phyloP scores from a whole-genome alignment of 2,113 vertebrate species.

The Aldabrachelys gigantea region DNA sequence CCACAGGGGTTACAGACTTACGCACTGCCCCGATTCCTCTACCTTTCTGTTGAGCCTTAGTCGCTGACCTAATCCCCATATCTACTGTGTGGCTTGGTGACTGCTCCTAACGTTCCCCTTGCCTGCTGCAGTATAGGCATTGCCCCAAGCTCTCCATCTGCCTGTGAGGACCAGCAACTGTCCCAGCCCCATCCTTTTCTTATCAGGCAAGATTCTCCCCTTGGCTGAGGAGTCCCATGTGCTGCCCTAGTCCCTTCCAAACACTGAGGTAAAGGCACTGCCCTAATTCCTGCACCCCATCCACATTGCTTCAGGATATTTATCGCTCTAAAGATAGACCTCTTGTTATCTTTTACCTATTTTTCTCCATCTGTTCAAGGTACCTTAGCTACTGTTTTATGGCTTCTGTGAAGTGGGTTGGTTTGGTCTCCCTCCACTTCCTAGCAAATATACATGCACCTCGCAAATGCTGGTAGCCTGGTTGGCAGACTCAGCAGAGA shows the following conservation, averaged over 20 bases:
- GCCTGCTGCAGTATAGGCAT: not conserved
- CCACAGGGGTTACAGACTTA: not conserved
- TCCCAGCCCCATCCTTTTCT: not conserved
- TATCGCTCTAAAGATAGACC: not conserved
- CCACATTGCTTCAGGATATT: not conserved
- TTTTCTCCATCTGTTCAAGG: not conserved
- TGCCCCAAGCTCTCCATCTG: not conserved
- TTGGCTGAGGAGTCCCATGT: not conserved
- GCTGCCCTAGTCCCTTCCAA: not conserved
- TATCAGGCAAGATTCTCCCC: not conserved
- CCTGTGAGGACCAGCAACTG: not conserved
- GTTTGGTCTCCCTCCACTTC: slow-evolving; percentile 10
- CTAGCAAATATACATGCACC: not conserved
- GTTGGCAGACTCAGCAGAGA: not conserved
- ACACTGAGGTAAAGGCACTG: not conserved
- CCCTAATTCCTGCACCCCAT: not conserved
- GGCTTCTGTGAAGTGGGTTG: not conserved
- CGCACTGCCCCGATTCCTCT: not conserved
- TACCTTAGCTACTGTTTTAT: not conserved
- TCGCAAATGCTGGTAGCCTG: not conserved
- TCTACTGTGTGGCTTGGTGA: not conserved
- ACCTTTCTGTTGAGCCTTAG: not conserved
- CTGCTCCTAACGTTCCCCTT: not conserved
- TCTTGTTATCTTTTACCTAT: not conserved
- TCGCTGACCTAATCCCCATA: not conserved